Percentiles rank a stretch among this genome's conserved stretches.
phyloP scores from a whole-genome alignment of 2,797 vertebrate genomes.

The Pachyuromys duprasi region DNA sequence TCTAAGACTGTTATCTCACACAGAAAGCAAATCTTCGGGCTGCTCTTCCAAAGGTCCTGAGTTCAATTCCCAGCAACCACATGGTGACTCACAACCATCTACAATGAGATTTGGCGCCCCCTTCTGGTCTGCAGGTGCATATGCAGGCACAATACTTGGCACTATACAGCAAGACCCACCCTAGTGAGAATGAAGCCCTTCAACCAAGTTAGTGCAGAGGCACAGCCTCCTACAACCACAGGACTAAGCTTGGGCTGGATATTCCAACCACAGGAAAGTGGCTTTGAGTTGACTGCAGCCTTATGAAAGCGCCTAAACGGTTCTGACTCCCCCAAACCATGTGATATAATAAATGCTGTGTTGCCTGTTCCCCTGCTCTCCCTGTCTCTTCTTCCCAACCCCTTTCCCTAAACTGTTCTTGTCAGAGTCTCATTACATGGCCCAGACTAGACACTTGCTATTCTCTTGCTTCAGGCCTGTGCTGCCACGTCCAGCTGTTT shows the following conservation, averaged over 20 bases:
- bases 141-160: not conserved
- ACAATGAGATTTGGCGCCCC: too few species aligned
- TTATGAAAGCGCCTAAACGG: not conserved
- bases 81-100: too few species aligned
- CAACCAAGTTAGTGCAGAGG: not conserved
- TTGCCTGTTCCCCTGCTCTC: not conserved
- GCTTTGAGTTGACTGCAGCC: not conserved
- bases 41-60: too few species aligned
- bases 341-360: not conserved
- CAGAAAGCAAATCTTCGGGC: not conserved
- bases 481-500: not conserved
- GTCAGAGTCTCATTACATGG: not conserved
- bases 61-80: too few species aligned
- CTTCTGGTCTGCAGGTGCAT: too few species aligned
- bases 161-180: not conserved
- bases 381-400: too few species aligned
- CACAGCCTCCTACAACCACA: not conserved
- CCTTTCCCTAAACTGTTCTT: not conserved
- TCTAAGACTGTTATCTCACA: not conserved
- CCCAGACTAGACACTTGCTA: not conserved
- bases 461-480: not conserved
- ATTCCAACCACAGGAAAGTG: not conserved
- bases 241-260: not conserved
- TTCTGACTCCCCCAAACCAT: not conserved
- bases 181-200: not conserved